phyloP scores from a whole-genome alignment of 1,140 invertebrate genomes.

The Drosophila seguyi region DNA sequence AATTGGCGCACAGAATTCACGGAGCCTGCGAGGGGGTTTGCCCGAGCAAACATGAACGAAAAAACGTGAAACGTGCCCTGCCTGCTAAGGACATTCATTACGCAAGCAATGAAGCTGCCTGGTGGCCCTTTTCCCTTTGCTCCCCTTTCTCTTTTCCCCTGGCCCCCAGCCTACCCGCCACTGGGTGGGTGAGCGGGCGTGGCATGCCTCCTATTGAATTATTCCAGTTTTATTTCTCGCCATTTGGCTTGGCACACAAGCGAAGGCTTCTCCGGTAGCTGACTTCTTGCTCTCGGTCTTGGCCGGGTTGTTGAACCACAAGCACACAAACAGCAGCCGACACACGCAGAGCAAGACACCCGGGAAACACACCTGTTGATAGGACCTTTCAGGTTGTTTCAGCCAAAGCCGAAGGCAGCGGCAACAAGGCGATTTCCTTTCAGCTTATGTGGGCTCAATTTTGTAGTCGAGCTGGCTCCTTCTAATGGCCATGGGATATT shows the following conservation, averaged over 20 bases:
- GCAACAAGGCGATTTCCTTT: constrained; percentile 54
- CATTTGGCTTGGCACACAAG: constrained; percentile 53
- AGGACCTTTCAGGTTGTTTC: constrained; percentile 48
- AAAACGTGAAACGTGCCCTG: constrained; percentile 79
- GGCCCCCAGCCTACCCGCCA: background rate
- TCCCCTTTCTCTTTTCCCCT: background rate
- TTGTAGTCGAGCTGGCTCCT: constrained; percentile 51
- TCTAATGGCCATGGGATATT: constrained; percentile 63
- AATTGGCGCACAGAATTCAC: constrained; percentile 56
- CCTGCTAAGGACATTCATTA: constrained; percentile 79
- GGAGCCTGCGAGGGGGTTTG: constrained; percentile 7
- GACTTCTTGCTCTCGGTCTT: constrained; percentile 49
- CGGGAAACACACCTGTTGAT: constrained; percentile 48
- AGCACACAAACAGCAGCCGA: constrained; percentile 37
- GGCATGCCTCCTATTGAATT: constrained; percentile 66
- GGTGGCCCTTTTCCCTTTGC: background rate
- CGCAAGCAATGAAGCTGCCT: constrained; percentile 67
- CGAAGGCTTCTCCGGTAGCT: constrained; percentile 20
- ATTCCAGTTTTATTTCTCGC: constrained; percentile 75
- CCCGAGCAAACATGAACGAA: constrained; percentile 71
- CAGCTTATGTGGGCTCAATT: constrained; percentile 64
- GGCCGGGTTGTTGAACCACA: constrained; percentile 73
- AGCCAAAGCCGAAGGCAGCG: constrained; percentile 37
- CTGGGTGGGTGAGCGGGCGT: constrained; percentile 8
- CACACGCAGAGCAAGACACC: constrained; percentile 15